These are phyloP conservation scores for Piprites chloris DNA, from an alignment of 2,113 vertebrate genomes.

Conservation along the genomic window DNA sequence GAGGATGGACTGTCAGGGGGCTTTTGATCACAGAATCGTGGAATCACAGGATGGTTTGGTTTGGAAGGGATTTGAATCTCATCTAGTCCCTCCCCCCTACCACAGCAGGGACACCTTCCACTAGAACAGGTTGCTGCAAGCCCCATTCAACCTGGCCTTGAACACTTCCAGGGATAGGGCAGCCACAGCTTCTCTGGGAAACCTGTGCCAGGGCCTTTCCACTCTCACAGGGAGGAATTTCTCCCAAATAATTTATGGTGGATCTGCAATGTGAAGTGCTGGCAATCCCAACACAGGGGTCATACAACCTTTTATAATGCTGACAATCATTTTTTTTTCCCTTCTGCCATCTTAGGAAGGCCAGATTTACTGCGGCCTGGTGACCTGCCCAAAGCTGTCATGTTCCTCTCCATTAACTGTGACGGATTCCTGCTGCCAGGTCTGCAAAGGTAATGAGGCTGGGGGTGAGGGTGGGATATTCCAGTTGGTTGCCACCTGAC, in stretches of 20 bases:
- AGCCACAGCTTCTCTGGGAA: not conserved
- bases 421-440: slow-evolving; percentile 87
- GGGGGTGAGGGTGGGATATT: not conserved
- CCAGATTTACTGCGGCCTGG: slow-evolving; percentile 92
- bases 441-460: slow-evolving; percentile 84
- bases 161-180: not conserved
- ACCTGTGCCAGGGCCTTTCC: not conserved
- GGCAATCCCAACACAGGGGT: rapidly evolving
- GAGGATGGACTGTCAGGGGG: not conserved
- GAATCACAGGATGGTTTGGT: not conserved
- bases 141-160: rapidly evolving
- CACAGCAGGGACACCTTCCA: not conserved
- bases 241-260: not conserved
- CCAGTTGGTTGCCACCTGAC: not conserved
- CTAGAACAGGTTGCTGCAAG: not conserved
- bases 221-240: not conserved
- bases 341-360: slow-evolving; percentile 77
- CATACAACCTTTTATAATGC: rapidly evolving
- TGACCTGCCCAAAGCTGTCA: slow-evolving; percentile 84
- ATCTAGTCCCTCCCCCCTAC: not conserved
- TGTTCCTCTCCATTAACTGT: slow-evolving; percentile 79
- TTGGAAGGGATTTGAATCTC: not conserved
- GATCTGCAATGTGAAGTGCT: not conserved
- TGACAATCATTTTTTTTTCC: not conserved
- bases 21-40: not conserved